Base-by-base conservation (phyloP, 2,797 vertebrate species). In the Borostomias antarcticus region DNA sequence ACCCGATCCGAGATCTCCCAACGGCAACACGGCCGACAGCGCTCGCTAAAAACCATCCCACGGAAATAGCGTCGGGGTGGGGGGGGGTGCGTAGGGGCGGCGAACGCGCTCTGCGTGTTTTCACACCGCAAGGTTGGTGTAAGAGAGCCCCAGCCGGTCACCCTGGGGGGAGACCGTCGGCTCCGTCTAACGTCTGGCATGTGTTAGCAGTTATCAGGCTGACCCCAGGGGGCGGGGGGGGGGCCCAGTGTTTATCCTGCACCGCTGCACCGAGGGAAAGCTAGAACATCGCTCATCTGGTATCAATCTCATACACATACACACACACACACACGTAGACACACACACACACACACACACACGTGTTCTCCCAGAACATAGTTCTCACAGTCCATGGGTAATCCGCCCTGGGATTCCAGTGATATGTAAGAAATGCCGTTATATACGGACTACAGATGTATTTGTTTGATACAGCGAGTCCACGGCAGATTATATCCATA, bases 261-360 rank as follows among this genome's bases (percentile, higher is more conserved):
- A 29, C 40, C 35, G 25, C 10, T 30, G 30, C 51, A 59, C 19
- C 47, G 60, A 5, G 68, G 37, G 67, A 76, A 50, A 32, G 43
- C n/a, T 50, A 56, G 45, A 19, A 25, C 13, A 5, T 45, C 23
- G 35, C 25, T 73, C 69, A 83, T 78, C 67, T 80, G 74, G 62
- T 61, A 67, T 73, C 68, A 70, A 74, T 77, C 69, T 69, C 30
- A 10, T 21, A 6, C 23, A 45, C 37, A 62, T 32, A 62, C 26
- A 43, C n/a, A n/a, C n/a, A 23, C n/a, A 58, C 45, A 57, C 26
- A 47, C 10, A 53, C 17, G 7, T n/a, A n/a, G n/a, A n/a, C n/a
- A n/a, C n/a, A n/a, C n/a, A n/a, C n/a, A n/a, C n/a, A n/a, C n/a
- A n/a, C 25, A 10, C 19, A 32, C 15, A 58, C 21, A 17, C 19